Evolutionary conservation across 2,113 vertebrate genomes (phyloP), one percentile per base, ranked within the genome.

Genomic region (Lophochroa leadbeateri): DNA sequence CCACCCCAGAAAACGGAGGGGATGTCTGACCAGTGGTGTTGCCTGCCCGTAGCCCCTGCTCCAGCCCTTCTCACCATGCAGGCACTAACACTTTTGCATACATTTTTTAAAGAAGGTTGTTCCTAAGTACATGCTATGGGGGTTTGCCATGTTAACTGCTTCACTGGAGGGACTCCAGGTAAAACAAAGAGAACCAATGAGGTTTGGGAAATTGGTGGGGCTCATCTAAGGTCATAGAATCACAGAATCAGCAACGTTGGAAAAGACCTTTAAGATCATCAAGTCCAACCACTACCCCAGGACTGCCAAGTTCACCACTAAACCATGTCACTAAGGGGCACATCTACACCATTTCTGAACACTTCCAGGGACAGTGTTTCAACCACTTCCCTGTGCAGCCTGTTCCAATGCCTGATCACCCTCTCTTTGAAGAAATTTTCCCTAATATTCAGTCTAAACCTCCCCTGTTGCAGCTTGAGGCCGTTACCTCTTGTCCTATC

Each of bases 1-100:
- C 19, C 29, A 33, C 31, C 58, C 27, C 44, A 57, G 64, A 55
- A 78, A 60, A 82, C 3, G 9, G 44, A 76, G 35, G 13, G 17
- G 52, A 44, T 35, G 11, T 44, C 53, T 49, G 24, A 64, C 17
- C 13, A 5, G 15, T 25, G 60, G 13, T 68, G n/a, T 27, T 39
- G 10, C 31, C 29, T 69, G 17, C 16, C 43, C 10, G 3, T 28
- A 43, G 21, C 12, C 10, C 25, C 17, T 31, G 31, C 55, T 71
- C 77, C 4, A 0, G 27, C 43, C n/a, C 37, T 75, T 70, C 50
- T 84, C 39, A 31, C 24, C 25, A 9, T 8, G 24, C 63, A 74
- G 18, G 3, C 3, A 0, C 71, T 23, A 63, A 50, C 43, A 15
- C 6, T 70, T 76, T 10, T n/a, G 17, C 29, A 23, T 4, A 6